Percentiles rank a stretch among this genome's conserved stretches.
These are phyloP conservation scores for Nesospiza acunhae DNA, from an alignment of 2,113 vertebrate species.

Conservation along the genomic window DNA sequence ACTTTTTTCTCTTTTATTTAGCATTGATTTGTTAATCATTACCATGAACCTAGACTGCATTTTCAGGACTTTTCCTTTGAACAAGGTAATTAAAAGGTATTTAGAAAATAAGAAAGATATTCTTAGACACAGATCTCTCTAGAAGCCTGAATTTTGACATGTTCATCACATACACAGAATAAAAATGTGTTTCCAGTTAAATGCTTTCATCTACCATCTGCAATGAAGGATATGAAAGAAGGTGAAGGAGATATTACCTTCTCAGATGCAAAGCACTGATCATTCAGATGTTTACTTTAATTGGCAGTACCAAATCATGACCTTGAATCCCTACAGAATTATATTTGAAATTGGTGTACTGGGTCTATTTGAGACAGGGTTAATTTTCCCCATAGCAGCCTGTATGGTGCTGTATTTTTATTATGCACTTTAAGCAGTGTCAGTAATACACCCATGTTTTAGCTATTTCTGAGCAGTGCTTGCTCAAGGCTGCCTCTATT, in stretches of 20 bases:
- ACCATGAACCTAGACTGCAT: background rate
- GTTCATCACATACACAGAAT: background rate
- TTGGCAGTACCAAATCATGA: background rate
- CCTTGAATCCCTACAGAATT: background rate
- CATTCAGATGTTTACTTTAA: background rate
- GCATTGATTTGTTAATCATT: background rate
- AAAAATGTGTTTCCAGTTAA: background rate
- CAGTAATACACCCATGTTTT: background rate
- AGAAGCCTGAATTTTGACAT: background rate
- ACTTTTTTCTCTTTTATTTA: background rate
- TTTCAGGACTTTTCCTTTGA: background rate
- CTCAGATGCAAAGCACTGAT: background rate
- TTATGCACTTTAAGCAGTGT: background rate
- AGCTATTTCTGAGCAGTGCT: background rate
- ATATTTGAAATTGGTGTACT: background rate
- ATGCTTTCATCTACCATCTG: background rate
- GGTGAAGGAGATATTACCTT: background rate
- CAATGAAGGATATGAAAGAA: background rate
- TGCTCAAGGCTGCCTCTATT: background rate
- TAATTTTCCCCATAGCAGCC: background rate
- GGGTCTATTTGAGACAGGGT: background rate
- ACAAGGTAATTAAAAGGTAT: background rate
- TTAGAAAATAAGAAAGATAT: background rate
- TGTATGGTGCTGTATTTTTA: background rate
- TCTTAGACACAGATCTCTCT: background rate